Conservation (phyloP, 1,140 invertebrate species). For the Drosophila navojoa region DNA sequence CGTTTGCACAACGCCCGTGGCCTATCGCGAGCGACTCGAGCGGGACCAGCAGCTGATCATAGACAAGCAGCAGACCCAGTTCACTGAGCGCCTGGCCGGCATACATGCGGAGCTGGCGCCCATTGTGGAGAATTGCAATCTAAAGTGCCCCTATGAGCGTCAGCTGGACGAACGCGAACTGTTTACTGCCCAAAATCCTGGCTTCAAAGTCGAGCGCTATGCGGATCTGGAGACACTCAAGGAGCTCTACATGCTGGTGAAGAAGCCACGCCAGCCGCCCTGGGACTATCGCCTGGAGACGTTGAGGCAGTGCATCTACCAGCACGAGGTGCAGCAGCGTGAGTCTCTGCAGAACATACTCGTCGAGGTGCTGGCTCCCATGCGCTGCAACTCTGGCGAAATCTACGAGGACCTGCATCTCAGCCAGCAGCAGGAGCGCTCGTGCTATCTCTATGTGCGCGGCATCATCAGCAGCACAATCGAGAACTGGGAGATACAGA, state of each 20-base stretch:
- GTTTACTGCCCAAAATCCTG: slow-evolving; percentile 54
- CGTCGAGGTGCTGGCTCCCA: slow-evolving; percentile 21
- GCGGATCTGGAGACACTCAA: slow-evolving; percentile 67
- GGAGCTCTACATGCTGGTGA: slow-evolving; percentile 51
- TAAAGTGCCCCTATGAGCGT: slow-evolving; percentile 64
- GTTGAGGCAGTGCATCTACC: slow-evolving; percentile 45
- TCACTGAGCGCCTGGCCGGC: slow-evolving; percentile 20
- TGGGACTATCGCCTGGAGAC: slow-evolving; percentile 59
- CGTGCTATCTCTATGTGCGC: slow-evolving; percentile 62
- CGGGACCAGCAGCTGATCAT: slow-evolving; percentile 21
- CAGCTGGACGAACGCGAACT: slow-evolving; percentile 64
- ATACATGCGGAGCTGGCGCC: slow-evolving; percentile 52
- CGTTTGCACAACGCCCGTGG: slow-evolving; percentile 40
- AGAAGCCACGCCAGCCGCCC: slow-evolving; percentile 65
- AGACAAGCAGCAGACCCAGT: slow-evolving; percentile 33
- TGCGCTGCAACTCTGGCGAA: slow-evolving; percentile 34
- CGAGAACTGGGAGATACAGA: slow-evolving; percentile 64
- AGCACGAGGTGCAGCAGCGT: slow-evolving; percentile 28
- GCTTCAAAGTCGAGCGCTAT: slow-evolving; percentile 57
- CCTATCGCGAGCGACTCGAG: slow-evolving; percentile 35
- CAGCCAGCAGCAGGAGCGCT: slow-evolving; percentile 39
- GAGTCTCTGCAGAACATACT: slow-evolving; percentile 42
- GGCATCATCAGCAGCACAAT: slow-evolving; percentile 54
- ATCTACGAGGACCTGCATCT: slow-evolving; percentile 1
- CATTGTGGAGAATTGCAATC: slow-evolving; percentile 27